Conservation (phyloP, 2,113 vertebrate genomes). For the Grammomys surdaster region DNA sequence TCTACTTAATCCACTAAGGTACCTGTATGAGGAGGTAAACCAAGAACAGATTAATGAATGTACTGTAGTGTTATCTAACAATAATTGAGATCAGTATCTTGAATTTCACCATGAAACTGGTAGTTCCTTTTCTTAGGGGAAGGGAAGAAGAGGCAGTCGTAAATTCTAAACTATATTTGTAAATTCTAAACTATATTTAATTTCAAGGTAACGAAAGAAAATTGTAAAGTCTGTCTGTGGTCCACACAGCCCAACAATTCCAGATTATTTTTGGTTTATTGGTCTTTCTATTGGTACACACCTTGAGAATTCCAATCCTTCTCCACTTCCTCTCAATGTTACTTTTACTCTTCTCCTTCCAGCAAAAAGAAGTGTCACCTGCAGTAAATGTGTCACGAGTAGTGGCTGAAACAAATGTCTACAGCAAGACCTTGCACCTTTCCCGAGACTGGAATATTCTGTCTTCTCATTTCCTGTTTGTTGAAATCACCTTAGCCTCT, state of each 20-base stretch:
- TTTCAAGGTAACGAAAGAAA: neutral
- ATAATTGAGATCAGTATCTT: neutral
- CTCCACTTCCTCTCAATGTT: neutral
- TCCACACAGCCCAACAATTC: neutral
- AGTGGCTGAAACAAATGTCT: neutral
- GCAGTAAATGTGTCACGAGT: neutral
- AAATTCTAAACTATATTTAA: neutral
- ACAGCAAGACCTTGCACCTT: neutral
- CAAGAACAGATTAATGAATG: neutral
- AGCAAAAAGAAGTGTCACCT: neutral
- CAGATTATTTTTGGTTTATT: neutral
- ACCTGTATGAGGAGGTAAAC: neutral
- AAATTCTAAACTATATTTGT: neutral
- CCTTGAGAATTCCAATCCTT: neutral
- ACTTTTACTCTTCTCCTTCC: neutral
- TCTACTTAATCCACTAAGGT: neutral
- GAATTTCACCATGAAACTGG: slow-evolving; percentile 21
- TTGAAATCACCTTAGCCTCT: neutral
- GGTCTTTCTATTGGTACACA: neutral
- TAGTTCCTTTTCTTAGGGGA: neutral
- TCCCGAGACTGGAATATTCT: neutral
- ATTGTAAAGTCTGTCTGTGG: neutral
- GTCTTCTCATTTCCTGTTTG: neutral
- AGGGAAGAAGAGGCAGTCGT: neutral
- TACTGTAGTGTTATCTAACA: neutral